Conservation (phyloP, 2,888 invertebrate species). For the Tortricodes alternella region DNA sequence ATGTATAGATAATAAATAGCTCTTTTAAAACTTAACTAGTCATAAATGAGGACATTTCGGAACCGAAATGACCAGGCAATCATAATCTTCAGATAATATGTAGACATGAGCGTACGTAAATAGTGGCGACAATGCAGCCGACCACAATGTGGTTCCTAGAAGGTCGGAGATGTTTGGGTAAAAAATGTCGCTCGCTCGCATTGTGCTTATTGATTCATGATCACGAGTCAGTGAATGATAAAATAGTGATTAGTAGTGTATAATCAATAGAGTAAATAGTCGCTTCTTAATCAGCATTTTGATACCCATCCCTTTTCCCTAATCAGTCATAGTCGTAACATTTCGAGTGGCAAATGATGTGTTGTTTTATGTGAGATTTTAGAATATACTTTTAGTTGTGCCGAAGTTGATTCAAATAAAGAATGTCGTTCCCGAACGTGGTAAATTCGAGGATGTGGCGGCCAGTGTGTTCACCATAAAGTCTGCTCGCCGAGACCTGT, state of each 20-base stretch:
- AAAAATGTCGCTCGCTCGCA: slow-evolving; percentile 34
- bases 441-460: too few species aligned
- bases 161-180: slow-evolving; percentile 38
- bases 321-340: not conserved
- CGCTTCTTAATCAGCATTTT: not conserved
- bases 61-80: not conserved
- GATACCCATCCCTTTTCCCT: not conserved
- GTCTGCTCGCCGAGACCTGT: too few species aligned
- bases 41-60: too few species aligned
- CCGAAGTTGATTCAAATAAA: too few species aligned
- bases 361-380: too few species aligned
- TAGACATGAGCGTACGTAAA: not conserved
- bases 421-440: too few species aligned
- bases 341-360: too few species aligned
- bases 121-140: slow-evolving; percentile 31
- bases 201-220: not conserved
- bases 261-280: not conserved
- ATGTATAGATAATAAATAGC: too few species aligned
- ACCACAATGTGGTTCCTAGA: slow-evolving; percentile 42
- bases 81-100: slow-evolving; percentile 15
- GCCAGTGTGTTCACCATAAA: too few species aligned
- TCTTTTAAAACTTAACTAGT: too few species aligned
- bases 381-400: too few species aligned
- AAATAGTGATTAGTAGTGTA: slow-evolving; percentile 12
- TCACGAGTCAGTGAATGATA: slow-evolving; percentile 13